phyloP scores from a whole-genome alignment of 2,888 invertebrate species.

The Parnassius orleans region DNA sequence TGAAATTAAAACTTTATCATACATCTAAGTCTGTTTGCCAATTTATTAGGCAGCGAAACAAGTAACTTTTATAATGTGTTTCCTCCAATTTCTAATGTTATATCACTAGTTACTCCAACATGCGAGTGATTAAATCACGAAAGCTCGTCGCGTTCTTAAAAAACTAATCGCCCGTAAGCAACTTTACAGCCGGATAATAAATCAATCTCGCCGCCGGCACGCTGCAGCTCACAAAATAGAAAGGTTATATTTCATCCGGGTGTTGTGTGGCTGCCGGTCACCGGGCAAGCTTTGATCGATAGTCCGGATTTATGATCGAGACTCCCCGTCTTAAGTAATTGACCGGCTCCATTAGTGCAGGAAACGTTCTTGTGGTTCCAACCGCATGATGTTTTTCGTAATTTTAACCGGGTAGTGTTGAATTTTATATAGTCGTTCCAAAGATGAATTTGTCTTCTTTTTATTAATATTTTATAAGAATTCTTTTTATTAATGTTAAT shows the following conservation, averaged over 20 bases:
- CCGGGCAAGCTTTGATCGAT: slow-evolving; percentile 73
- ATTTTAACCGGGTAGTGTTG: slow-evolving; percentile 6
- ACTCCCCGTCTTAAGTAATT: slow-evolving; percentile 76
- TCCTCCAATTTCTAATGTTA: too few species aligned
- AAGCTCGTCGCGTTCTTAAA: slow-evolving; percentile 11
- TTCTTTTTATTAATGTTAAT: too few species aligned
- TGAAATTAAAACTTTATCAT: too few species aligned
- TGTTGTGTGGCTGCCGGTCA: slow-evolving; percentile 34
- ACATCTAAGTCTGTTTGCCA: too few species aligned
- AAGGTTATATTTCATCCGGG: slow-evolving; percentile 40
- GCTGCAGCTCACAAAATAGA: slow-evolving; percentile 38
- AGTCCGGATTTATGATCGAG: slow-evolving; percentile 73
- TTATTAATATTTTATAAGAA: too few species aligned
- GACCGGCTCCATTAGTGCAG: slow-evolving; percentile 71
- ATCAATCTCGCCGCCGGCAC: slow-evolving; percentile 34
- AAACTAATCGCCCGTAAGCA: slow-evolving; percentile 23
- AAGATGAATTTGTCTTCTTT: background rate
- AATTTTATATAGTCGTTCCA: background rate
- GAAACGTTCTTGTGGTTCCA: slow-evolving; percentile 35
- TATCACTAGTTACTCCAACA: background rate
- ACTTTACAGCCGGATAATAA: slow-evolving; percentile 38
- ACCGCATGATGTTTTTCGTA: slow-evolving; percentile 7
- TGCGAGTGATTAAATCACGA: slow-evolving; percentile 1
- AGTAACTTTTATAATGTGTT: too few species aligned
- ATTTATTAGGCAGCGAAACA: too few species aligned